Conservation (phyloP, 37 sponge, comb jelly and placozoan species). For the Petrosia ficiformis region DNA sequence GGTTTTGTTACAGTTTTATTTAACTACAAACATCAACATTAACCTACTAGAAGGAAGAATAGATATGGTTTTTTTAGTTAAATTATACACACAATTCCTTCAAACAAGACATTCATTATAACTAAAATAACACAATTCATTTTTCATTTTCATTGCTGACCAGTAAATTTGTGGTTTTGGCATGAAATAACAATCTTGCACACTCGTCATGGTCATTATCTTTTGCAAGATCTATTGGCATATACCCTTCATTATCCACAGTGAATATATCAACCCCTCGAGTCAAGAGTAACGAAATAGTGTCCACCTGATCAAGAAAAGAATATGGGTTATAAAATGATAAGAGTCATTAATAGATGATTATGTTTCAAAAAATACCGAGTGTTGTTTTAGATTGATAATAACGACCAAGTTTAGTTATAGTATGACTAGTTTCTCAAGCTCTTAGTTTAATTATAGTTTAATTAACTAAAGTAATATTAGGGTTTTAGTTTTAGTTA, state of each 20-base stretch:
- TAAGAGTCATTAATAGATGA: not conserved
- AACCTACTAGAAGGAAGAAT: no score
- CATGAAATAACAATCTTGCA: slow-evolving; percentile 45
- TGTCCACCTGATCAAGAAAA: slow-evolving; percentile 12
- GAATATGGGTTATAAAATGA: not conserved
- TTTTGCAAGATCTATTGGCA: slow-evolving; percentile 68
- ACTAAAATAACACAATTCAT: not conserved
- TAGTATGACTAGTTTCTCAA: no score
- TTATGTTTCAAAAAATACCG: not conserved
- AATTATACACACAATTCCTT: not conserved
- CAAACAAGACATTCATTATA: not conserved
- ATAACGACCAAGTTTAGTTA: no score
- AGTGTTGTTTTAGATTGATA: no score
- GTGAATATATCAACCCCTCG: slow-evolving; percentile 41
- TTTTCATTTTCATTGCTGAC: slow-evolving; percentile 13
- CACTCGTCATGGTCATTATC: slow-evolving; percentile 72
- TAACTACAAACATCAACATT: no score
- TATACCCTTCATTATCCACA: slow-evolving; percentile 60
- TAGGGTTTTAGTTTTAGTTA: no score
- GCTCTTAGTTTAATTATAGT: no score
- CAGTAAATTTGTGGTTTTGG: slow-evolving; percentile 16
- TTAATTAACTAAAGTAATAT: no score
- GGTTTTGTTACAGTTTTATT: no score
- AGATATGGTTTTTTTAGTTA: no score
- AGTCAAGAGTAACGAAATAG: slow-evolving; percentile 38